Conservation (phyloP, 2,113 vertebrate species). For the Cinclus cinclus region DNA sequence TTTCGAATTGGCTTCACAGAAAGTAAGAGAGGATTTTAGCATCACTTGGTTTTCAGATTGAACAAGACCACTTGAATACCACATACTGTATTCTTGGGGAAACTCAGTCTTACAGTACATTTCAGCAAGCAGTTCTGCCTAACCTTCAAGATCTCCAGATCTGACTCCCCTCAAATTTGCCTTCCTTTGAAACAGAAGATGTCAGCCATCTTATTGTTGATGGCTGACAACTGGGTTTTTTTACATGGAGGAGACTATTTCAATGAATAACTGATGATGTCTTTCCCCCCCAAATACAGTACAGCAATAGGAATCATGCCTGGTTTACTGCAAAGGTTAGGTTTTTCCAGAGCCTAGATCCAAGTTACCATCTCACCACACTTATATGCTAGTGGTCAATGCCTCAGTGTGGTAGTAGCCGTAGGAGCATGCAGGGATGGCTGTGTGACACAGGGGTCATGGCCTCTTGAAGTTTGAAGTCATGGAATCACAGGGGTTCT, state of each 20-base stretch:
- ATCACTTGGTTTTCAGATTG: background rate
- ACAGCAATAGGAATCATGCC: background rate
- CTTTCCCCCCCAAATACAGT: background rate
- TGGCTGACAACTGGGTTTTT: background rate
- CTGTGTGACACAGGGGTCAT: background rate
- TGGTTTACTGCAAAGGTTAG: background rate
- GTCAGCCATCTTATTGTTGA: background rate
- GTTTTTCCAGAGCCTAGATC: background rate
- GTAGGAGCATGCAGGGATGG: background rate
- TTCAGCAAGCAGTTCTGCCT: background rate
- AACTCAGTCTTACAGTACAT: background rate
- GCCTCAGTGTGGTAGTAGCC: background rate
- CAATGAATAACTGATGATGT: background rate
- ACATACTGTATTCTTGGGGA: background rate
- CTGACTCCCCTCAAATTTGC: background rate
- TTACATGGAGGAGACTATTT: background rate
- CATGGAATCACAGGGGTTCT: background rate
- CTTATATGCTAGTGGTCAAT: background rate
- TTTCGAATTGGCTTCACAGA: background rate
- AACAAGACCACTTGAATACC: background rate
- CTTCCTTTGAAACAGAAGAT: background rate
- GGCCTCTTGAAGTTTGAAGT: background rate
- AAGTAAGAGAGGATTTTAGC: background rate
- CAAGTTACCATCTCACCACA: background rate
- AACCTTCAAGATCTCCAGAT: background rate